These are phyloP conservation scores for Cephalotes varians DNA, from an alignment of 2,888 invertebrate genomes.

Conservation along the genomic window DNA sequence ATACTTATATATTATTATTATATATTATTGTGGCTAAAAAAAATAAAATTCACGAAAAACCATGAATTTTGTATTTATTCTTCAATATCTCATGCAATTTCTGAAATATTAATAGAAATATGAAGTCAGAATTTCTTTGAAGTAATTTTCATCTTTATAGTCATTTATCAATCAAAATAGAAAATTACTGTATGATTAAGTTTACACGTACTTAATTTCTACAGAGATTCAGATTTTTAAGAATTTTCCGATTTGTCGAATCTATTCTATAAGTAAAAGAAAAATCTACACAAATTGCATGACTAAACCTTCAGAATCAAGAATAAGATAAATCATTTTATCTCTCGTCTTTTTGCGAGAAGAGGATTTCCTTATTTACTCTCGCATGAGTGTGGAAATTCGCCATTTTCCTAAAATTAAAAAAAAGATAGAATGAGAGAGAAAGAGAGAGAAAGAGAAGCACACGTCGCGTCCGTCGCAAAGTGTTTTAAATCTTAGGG, in stretches of 20 bases:
- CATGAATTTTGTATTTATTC: background rate
- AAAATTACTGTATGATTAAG: background rate
- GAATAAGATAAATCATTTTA: background rate
- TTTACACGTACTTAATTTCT: background rate
- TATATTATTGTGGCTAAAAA: background rate
- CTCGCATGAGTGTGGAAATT: slow-evolving; percentile 10
- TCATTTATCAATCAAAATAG: background rate
- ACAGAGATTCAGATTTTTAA: background rate
- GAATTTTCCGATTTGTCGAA: background rate
- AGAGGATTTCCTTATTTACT: slow-evolving; percentile 23
- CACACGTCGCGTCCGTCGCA: slow-evolving; percentile 63
- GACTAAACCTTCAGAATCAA: background rate
- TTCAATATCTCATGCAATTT: background rate
- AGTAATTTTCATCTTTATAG: background rate
- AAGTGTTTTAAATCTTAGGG: slow-evolving; percentile 58
- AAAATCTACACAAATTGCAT: background rate
- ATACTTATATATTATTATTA: background rate
- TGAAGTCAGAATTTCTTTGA: background rate
- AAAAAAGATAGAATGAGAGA: slow-evolving; percentile 6
- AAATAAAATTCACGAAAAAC: background rate
- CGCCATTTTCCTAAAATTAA: slow-evolving; percentile 30
- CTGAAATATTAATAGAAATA: background rate
- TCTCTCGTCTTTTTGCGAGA: background rate
- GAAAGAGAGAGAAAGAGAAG: background rate
- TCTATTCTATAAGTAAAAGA: background rate